Evolutionary conservation across 2,888 invertebrate species (phyloP).

Genomic region (Ormyrus rosae): DNA sequence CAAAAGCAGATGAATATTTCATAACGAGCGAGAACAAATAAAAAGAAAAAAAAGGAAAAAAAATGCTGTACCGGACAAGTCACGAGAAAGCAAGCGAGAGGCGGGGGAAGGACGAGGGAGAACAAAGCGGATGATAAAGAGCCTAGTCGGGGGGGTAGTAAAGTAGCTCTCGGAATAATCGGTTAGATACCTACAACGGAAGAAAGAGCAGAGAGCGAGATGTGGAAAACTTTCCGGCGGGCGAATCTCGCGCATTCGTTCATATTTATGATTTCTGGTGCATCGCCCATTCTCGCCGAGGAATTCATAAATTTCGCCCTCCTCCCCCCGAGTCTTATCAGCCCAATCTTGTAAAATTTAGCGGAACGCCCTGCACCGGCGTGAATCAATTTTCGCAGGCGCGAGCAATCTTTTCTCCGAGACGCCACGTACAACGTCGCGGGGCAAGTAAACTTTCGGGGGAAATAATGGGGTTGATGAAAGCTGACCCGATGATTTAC

Average conservation of each 20-base stretch:
- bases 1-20: constrained; percentile 30
- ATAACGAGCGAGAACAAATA: neutral
- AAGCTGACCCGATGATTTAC: too few relatives aligned
- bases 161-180: constrained; percentile 30
- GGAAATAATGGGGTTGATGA: too few relatives aligned
- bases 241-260: constrained; percentile 25
- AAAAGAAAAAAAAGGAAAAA: neutral
- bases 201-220: neutral
- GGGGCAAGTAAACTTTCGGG: too few relatives aligned
- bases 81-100: too few relatives aligned
- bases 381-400: constrained; percentile 32
- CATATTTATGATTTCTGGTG: constrained; percentile 46
- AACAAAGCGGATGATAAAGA: constrained; percentile 44
- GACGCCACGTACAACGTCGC: too few relatives aligned
- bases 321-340: neutral
- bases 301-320: constrained; percentile 29
- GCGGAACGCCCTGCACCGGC: neutral
- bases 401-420: neutral
- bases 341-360: constrained; percentile 41
- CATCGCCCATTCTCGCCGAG: neutral
- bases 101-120: constrained; percentile 15
- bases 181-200: constrained; percentile 10
- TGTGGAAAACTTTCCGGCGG: constrained; percentile 14
- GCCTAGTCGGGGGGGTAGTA: neutral
- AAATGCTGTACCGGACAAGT: too few relatives aligned